Evolutionary conservation across 2,797 vertebrate species (phyloP).

Genomic region (Calcarius lapponicus): DNA sequence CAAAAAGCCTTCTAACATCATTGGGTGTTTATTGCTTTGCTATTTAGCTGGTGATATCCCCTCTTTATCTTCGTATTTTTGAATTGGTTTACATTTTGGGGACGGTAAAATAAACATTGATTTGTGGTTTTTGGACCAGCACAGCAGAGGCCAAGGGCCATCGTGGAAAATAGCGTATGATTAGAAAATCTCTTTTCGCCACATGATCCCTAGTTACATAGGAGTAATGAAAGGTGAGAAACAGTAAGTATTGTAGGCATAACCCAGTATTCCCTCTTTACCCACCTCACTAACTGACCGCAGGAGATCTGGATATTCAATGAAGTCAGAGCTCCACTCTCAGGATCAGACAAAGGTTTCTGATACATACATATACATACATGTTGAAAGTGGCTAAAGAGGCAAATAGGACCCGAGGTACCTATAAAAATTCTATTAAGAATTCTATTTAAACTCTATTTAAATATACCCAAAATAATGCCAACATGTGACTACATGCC

Average conservation of each 20-base stretch:
- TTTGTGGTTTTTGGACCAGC: conserved; percentile 3
- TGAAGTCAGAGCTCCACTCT: neutral
- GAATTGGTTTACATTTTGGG: neutral
- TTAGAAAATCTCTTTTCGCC: neutral
- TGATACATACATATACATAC: neutral
- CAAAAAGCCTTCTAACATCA: neutral
- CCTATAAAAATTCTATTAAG: neutral
- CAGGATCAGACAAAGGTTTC: neutral
- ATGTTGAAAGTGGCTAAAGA: neutral
- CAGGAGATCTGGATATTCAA: neutral
- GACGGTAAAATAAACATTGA: neutral
- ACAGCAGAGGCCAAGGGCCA: neutral
- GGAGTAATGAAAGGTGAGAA: neutral
- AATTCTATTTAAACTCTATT: neutral
- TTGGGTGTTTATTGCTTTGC: neutral
- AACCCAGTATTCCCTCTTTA: neutral
- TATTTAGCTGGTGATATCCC: neutral
- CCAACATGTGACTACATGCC: neutral
- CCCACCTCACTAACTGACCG: neutral
- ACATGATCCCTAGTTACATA: neutral
- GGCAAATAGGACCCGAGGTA: neutral
- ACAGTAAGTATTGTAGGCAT: neutral
- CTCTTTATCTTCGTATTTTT: neutral
- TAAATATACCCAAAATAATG: neutral
- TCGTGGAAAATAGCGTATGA: neutral